Base-by-base conservation (phyloP, 1,140 invertebrate species). In the Drosophila sechellia region DNA sequence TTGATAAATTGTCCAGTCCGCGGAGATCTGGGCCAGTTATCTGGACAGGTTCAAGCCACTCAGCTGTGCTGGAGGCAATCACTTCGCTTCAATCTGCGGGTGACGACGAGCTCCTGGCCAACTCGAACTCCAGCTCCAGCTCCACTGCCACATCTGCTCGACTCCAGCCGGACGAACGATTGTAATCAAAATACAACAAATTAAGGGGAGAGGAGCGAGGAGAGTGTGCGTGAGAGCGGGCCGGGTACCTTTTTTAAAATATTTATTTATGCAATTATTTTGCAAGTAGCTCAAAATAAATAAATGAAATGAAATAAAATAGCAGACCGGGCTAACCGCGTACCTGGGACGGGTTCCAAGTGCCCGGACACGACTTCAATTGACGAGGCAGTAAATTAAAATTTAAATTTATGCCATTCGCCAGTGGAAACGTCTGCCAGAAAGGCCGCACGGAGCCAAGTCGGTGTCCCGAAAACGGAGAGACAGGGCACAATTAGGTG, bases 181-280 rank as follows among this genome's bases (percentile, higher is more conserved):
- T 85, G 85, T 90, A 90, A 90, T 90, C 85, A 90, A 90, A 89
- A 90, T 90, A 72, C 85, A 90, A 90, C 85, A 90, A 90, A 90
- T 90, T 90, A 90, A 90, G 77, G 84, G 70, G 69, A 78, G 73
- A 70, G 57, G 56, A 54, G 60, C 45, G 39, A 40, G 55, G 37
- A 22, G 20, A 46, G 39, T 48, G 42, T 65, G 50, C 66, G 49
- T 50, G 35, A 58, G 46, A 57, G 40, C 37, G 34, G 73, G 31
- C 65, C 49, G 69, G 72, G 76, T 89, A 78, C 79, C 79, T 87
- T 90, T 89, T 76, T 90, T 90, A 90, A 91, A 90, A 91, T 91
- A 91, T 91, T 90, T 90, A 90, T 90, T 91, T 91, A 91, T 91
- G 89, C 89, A 90, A 90, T 91, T 91, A 91, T 90, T 90, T 91